phyloP scores from a whole-genome alignment of 2,888 invertebrate species.

The Entomobrya multifasciata region DNA sequence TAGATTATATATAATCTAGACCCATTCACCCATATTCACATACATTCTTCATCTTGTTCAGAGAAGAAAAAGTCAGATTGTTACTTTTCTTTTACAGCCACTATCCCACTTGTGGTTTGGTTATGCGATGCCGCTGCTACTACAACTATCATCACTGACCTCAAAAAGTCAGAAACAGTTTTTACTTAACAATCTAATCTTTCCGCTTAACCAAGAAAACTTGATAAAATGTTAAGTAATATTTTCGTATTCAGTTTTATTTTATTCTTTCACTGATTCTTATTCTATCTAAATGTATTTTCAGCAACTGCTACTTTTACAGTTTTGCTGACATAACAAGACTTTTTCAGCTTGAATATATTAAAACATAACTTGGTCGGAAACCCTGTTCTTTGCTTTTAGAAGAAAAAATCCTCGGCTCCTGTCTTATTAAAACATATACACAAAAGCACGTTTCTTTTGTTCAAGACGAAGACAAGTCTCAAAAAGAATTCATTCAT shows the following conservation, averaged over 20 bases:
- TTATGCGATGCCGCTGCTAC: not conserved
- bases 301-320: slow-evolving; percentile 7
- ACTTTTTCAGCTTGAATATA: slow-evolving; percentile 32
- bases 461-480: no score
- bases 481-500: no score
- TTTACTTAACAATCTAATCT: slow-evolving; percentile 42
- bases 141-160: slow-evolving; percentile 50
- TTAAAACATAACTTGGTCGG: not conserved
- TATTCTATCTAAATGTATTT: no score
- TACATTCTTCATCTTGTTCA: not conserved
- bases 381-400: no score
- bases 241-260: not conserved
- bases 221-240: slow-evolving; percentile 17
- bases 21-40: not conserved
- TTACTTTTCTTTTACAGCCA: not conserved
- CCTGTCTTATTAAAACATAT: no score
- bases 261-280: not conserved
- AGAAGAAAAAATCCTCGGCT: not conserved
- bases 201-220: slow-evolving; percentile 8
- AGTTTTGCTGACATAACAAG: slow-evolving; percentile 46
- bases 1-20: not conserved
- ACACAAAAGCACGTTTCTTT: no score
- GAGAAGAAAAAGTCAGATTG: not conserved
- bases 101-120: slow-evolving; percentile 11
- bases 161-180: slow-evolving; percentile 57